Conservation (phyloP, 2,797 vertebrate species). For the Phyllotis vaccarum region DNA sequence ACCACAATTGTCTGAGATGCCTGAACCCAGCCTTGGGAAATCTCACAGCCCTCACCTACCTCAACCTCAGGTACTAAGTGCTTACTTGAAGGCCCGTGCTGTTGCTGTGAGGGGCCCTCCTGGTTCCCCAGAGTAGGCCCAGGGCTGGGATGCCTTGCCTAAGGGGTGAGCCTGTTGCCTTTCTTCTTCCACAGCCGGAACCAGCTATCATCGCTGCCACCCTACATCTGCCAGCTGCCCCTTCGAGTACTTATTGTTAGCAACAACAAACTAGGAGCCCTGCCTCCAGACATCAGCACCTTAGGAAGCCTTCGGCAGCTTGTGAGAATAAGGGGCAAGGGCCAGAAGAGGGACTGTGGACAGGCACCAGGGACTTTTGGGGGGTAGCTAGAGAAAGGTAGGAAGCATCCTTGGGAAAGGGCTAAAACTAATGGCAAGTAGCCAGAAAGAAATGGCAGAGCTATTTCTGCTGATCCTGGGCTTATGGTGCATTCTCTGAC, state of each 20-base stretch:
- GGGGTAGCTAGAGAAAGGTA: neutral
- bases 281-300: slow-evolving; percentile 91
- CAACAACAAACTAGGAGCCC: slow-evolving; percentile 94
- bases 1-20: slow-evolving; percentile 96
- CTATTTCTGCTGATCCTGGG: neutral
- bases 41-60: slow-evolving; percentile 96
- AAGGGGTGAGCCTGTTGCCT: slow-evolving; percentile 43
- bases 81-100: neutral
- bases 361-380: neutral
- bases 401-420: neutral
- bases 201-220: slow-evolving; percentile 92
- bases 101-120: neutral
- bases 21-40: slow-evolving; percentile 92
- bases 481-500: neutral
- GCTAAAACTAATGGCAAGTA: neutral
- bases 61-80: slow-evolving; percentile 94
- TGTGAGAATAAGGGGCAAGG: slow-evolving; percentile 85
- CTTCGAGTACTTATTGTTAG: slow-evolving; percentile 95
- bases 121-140: neutral
- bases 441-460: neutral
- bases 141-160: neutral
- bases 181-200: slow-evolving; percentile 90
- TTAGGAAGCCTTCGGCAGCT: slow-evolving; percentile 94
- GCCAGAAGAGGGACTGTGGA: too few species aligned
- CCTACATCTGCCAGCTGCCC: slow-evolving; percentile 94